phyloP scores from a whole-genome alignment of 2,113 vertebrate genomes.

The Oceanodroma tethys region DNA sequence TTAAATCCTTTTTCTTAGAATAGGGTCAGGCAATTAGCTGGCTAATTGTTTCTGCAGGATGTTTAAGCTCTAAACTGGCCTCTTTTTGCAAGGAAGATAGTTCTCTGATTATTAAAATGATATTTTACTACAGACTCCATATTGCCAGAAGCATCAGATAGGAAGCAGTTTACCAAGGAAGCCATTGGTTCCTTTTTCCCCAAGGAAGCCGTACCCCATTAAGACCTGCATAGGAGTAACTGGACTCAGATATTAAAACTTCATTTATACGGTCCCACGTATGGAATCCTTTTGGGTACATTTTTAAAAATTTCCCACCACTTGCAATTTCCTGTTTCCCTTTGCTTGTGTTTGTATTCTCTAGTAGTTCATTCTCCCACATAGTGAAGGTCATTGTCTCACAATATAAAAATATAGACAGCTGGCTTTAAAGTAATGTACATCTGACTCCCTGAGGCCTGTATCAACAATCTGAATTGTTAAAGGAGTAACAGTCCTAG shows the following conservation, averaged over 20 bases:
- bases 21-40: neutral
- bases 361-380: conserved; percentile 51
- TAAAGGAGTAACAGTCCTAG: neutral
- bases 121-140: neutral
- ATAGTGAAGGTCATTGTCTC: conserved; percentile 56
- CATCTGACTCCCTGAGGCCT: conserved; percentile 45
- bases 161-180: neutral
- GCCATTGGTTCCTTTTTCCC: neutral
- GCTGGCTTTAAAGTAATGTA: conserved; percentile 61
- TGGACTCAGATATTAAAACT: neutral
- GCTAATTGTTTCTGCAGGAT: neutral
- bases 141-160: neutral
- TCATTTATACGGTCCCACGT: neutral
- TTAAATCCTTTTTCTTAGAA: neutral
- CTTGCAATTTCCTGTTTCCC: conserved; percentile 58
- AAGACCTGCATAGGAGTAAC: neutral
- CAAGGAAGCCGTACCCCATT: neutral
- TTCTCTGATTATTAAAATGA: neutral
- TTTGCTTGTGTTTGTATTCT: conserved; percentile 37
- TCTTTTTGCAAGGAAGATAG: neutral
- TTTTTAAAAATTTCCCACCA: conserved; percentile 47
- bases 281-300: conserved; percentile 25
- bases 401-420: conserved; percentile 53
- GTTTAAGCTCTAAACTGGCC: neutral
- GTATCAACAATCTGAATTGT: conserved; percentile 19